phyloP scores from a whole-genome alignment of 2,113 vertebrate genomes.

The Empidonax alnorum region DNA sequence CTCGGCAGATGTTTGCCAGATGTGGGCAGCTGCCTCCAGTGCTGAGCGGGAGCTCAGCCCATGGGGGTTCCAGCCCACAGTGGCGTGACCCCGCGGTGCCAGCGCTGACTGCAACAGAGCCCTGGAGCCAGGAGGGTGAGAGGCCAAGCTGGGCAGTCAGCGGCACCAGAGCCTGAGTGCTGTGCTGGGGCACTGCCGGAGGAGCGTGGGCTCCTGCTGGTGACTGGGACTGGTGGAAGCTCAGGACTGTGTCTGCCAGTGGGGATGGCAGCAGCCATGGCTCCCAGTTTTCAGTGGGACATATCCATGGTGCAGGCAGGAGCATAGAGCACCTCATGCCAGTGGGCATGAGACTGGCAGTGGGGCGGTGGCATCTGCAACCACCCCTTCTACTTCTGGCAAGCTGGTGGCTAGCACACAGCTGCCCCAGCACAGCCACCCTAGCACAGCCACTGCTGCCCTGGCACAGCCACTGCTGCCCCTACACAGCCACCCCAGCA shows the following conservation, averaged over 20 bases:
- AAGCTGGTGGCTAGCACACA: background rate
- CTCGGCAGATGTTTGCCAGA: slow-evolving; percentile 52
- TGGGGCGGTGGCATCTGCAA: rapidly evolving
- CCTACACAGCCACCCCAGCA: too few species aligned
- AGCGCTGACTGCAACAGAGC: rapidly evolving
- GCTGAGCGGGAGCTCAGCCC: background rate
- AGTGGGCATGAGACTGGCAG: rapidly evolving
- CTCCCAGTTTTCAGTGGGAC: rapidly evolving
- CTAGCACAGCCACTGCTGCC: background rate
- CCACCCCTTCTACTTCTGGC: background rate
- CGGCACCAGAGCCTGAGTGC: background rate
- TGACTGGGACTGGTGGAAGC: background rate
- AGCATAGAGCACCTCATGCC: rapidly evolving
- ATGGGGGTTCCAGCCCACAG: background rate
- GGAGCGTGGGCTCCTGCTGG: background rate
- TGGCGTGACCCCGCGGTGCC: rapidly evolving
- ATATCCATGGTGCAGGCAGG: rapidly evolving
- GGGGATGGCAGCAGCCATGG: background rate
- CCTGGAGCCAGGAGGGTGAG: rapidly evolving
- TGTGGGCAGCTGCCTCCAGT: background rate
- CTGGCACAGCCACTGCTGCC: background rate
- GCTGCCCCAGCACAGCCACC: background rate
- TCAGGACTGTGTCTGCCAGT: rapidly evolving
- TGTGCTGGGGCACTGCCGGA: rapidly evolving
- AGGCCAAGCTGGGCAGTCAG: background rate